Conservation (phyloP, 2,113 vertebrate species). For the Leucopsar rothschildi region DNA sequence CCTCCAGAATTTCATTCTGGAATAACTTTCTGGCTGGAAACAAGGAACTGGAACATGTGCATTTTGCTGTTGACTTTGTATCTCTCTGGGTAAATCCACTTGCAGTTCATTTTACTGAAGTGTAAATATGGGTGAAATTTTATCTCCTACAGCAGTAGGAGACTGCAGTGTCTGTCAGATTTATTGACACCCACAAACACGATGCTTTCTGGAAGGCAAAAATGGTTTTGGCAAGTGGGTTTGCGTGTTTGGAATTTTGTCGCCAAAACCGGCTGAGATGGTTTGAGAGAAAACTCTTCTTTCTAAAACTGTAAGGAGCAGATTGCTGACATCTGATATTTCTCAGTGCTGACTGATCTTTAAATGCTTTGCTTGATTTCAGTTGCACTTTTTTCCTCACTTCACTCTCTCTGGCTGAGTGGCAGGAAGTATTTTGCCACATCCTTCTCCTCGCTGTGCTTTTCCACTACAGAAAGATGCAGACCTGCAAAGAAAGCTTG, state of each 20-base stretch:
- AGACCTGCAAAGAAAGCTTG: not conserved
- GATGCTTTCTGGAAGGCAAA: constrained; percentile 10
- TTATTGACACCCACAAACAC: not conserved
- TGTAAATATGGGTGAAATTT: constrained; percentile 1
- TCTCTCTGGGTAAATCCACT: not conserved
- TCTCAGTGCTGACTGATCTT: constrained; percentile 3
- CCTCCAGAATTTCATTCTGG: not conserved
- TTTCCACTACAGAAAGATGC: not conserved
- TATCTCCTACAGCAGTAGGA: not conserved
- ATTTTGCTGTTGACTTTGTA: not conserved
- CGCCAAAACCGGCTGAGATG: not conserved
- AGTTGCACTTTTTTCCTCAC: not conserved
- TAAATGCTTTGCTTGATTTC: not conserved
- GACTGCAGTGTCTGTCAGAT: constrained; percentile 4
- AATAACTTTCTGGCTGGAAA: not conserved
- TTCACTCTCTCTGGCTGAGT: not conserved
- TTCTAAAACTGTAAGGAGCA: not conserved
- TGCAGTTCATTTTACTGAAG: not conserved
- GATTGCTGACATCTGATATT: constrained; percentile 26
- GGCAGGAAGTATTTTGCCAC: not conserved
- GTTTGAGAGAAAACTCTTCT: not conserved
- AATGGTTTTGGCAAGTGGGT: not conserved
- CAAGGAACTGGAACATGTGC: not conserved
- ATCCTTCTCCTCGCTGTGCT: not conserved
- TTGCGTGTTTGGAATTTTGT: not conserved